phyloP scores from a whole-genome alignment of 2,797 vertebrate species.

The Hypotaenidia philippensis region DNA sequence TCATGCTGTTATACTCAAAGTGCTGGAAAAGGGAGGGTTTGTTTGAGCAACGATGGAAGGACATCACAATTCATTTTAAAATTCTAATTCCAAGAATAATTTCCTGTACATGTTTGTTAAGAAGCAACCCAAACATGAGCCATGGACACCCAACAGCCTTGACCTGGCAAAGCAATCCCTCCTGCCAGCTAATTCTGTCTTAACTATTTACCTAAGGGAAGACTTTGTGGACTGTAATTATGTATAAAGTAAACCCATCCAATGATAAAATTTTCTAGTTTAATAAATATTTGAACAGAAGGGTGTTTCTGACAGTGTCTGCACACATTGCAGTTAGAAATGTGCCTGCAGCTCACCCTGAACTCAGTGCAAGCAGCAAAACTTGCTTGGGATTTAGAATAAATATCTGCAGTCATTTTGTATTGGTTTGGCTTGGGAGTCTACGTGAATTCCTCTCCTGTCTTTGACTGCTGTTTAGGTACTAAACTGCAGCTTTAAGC shows the following conservation, averaged over 20 bases:
- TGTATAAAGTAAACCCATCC: background rate
- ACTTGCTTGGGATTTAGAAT: background rate
- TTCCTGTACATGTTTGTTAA: constrained; percentile 15
- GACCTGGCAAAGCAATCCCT: background rate
- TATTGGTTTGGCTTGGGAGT: background rate
- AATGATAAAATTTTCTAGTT: background rate
- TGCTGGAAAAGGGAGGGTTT: constrained; percentile 71
- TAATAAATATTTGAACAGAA: constrained; percentile 43
- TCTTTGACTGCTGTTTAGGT: background rate
- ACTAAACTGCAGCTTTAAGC: background rate
- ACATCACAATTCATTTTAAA: background rate
- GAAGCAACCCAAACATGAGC: background rate
- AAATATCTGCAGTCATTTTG: background rate
- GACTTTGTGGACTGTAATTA: background rate
- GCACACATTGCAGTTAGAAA: background rate
- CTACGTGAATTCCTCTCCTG: background rate
- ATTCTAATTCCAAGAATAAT: background rate
- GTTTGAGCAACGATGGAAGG: constrained; percentile 12
- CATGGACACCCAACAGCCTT: background rate
- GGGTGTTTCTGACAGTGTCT: background rate
- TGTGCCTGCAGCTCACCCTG: background rate
- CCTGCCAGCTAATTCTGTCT: background rate
- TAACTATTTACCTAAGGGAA: constrained; percentile 20
- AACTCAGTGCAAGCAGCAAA: background rate
- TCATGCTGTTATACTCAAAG: constrained; percentile 84